Evolutionary conservation across 1,140 invertebrate species (phyloP).

Genomic region (Drosophila teissieri): DNA sequence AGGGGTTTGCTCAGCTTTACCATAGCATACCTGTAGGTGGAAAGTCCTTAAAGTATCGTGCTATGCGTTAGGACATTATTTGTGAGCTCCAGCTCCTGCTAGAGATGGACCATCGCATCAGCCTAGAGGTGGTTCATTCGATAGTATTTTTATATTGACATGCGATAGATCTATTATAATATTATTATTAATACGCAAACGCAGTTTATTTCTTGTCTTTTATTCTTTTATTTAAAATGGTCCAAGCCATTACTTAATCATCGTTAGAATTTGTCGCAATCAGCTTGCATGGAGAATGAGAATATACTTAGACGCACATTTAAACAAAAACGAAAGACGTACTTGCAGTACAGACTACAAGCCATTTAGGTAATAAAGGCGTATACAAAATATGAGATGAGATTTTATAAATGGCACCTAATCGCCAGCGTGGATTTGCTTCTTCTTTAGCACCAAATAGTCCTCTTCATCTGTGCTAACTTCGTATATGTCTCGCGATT

Average conservation of each 20-base stretch:
- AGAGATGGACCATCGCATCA: background rate
- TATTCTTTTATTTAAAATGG: background rate
- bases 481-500: slow-evolving; percentile 54
- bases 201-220: background rate
- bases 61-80: background rate
- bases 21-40: background rate
- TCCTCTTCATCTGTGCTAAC: slow-evolving; percentile 75
- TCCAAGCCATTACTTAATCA: background rate
- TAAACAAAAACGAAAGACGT: background rate
- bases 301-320: too few relatives aligned
- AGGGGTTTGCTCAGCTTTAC: background rate
- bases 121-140: background rate
- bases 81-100: too few relatives aligned
- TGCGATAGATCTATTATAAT: background rate
- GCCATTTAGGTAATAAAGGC: slow-evolving; percentile 5
- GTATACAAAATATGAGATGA: slow-evolving; percentile 1
- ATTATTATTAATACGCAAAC: background rate
- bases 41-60: too few relatives aligned
- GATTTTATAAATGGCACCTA: background rate
- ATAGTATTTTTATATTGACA: background rate
- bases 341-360: background rate
- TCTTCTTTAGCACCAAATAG: slow-evolving; percentile 50
- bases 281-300: too few relatives aligned
- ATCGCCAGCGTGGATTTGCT: slow-evolving; percentile 1
- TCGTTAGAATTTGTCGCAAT: background rate